phyloP scores from a whole-genome alignment of 2,888 invertebrate species.

The Athalia circularis region DNA sequence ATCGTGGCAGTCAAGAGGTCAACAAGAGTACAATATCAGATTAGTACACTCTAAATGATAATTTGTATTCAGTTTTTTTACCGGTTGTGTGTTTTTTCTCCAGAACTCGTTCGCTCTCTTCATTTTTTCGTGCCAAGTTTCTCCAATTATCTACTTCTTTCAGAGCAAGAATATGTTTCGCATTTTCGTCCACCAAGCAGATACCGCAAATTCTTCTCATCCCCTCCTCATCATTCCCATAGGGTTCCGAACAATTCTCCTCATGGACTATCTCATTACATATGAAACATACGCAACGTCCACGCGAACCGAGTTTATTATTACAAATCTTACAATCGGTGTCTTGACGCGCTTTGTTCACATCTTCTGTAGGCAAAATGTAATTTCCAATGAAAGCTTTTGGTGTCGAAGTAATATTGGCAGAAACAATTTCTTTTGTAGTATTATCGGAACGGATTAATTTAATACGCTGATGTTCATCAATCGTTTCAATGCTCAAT shows the following conservation, averaged over 20 bases:
- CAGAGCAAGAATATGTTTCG: constrained; percentile 11
- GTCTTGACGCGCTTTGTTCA: not conserved
- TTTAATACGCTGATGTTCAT: not conserved
- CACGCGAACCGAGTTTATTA: constrained; percentile 8
- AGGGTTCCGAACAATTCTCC: constrained; percentile 17
- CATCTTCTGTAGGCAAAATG: not conserved
- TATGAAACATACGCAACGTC: not conserved
- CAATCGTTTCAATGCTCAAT: constrained; percentile 4
- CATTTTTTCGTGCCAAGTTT: not conserved
- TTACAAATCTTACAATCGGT: not conserved
- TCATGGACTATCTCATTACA: constrained; percentile 13
- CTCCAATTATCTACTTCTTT: constrained; percentile 15
- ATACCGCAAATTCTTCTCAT: constrained; percentile 25
- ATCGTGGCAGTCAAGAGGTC: too few relatives aligned
- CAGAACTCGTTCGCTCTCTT: constrained; percentile 7
- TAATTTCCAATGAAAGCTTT: not conserved
- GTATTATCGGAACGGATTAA: constrained; percentile 6
- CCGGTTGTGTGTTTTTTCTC: not conserved
- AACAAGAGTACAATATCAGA: too few relatives aligned
- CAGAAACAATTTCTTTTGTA: not conserved
- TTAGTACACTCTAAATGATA: too few relatives aligned
- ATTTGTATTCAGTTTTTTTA: too few relatives aligned
- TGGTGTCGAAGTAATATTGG: constrained; percentile 1
- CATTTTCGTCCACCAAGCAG: constrained; percentile 6
- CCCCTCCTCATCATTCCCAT: constrained; percentile 16